Conservation (phyloP, 2,113 vertebrate genomes). For the Formicarius rufipectus region DNA sequence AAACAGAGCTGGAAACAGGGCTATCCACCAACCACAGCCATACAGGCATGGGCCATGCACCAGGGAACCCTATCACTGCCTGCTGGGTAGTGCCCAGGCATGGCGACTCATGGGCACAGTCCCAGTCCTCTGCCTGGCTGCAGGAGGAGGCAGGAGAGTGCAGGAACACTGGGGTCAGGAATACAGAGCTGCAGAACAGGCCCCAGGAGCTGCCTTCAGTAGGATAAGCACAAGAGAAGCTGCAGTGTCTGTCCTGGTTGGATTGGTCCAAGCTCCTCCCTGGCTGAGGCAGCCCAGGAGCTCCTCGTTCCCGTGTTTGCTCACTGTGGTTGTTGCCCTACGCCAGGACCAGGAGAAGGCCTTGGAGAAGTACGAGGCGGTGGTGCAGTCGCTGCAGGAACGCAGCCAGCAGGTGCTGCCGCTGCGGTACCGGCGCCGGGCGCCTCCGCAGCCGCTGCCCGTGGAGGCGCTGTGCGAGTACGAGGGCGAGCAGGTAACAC, state of each 20-base stretch:
- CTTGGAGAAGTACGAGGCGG: slow-evolving; percentile 83
- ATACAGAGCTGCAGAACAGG: background rate
- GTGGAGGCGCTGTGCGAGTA: slow-evolving; percentile 93
- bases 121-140: background rate
- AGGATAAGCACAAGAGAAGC: background rate
- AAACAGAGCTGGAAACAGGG: background rate
- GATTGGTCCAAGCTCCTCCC: accelerated
- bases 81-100: background rate
- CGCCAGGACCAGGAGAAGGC: slow-evolving; percentile 92
- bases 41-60: accelerated
- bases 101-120: background rate
- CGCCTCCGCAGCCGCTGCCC: slow-evolving; percentile 79
- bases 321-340: background rate
- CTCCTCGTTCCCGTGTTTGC: accelerated
- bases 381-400: slow-evolving; percentile 84
- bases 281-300: background rate
- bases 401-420: slow-evolving; percentile 88
- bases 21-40: background rate
- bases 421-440: slow-evolving; percentile 82
- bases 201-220: background rate
- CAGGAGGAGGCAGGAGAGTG: background rate
- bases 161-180: background rate
- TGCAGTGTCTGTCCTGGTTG: accelerated
- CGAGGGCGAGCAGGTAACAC: slow-evolving; percentile 83
- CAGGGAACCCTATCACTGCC: background rate